Percentiles rank a stretch among this genome's conserved stretches.
Evolutionary conservation across 2,888 invertebrate species (phyloP).

Genomic region (Perizoma flavofasciatum): DNA sequence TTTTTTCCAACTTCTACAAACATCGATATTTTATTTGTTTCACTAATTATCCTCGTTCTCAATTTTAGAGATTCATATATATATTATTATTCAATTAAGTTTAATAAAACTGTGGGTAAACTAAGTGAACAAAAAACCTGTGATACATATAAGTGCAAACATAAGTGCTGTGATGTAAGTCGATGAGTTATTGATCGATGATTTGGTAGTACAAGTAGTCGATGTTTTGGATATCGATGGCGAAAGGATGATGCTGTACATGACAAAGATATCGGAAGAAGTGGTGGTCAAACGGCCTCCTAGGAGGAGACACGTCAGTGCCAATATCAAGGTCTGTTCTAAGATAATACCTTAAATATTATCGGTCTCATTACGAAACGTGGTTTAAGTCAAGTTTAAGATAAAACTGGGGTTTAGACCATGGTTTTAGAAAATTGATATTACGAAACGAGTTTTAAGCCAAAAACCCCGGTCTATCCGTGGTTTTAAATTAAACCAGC

Average conservation of each 20-base stretch:
- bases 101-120: neutral
- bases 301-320: constrained; percentile 69
- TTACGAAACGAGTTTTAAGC: no score
- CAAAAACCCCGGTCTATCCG: no score
- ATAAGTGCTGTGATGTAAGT: constrained; percentile 45
- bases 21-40: constrained; percentile 5
- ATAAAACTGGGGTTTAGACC: no score
- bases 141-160: constrained; percentile 10
- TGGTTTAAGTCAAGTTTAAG: no score
- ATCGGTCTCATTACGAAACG: no score
- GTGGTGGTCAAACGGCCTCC: constrained; percentile 69
- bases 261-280: constrained; percentile 65
- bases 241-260: constrained; percentile 73
- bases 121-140: constrained; percentile 9
- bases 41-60: neutral
- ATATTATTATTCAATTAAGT: no score
- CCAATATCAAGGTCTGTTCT: constrained; percentile 72
- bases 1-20: neutral
- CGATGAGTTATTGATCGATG: constrained; percentile 28
- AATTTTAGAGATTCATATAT: no score
- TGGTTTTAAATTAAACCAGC: no score
- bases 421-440: no score
- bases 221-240: constrained; percentile 32
- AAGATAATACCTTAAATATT: neutral
- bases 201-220: constrained; percentile 34